Evolutionary conservation across 2,113 vertebrate species (phyloP), one percentile per base, ranked within the genome.

Genomic region (Dicentrarchus labrax): DNA sequence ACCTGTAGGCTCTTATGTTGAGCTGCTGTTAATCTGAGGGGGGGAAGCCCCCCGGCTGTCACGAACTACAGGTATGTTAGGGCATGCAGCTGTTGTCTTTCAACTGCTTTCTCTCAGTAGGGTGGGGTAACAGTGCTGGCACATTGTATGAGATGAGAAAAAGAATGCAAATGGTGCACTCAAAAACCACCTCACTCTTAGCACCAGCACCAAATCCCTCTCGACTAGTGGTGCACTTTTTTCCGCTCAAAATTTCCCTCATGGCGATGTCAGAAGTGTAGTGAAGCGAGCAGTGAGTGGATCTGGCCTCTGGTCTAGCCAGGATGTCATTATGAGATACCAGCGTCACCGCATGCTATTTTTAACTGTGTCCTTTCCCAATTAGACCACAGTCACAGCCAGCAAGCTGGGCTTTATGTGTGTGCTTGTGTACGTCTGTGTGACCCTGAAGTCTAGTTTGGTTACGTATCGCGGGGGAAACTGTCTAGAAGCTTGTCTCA

Each of bases 321-420:
- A 81, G 85, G 86, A 93, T 91, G 82, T 90, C 92, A 93, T 92
- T 93, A 91, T 77, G 79, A 87, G 87, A 93, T 90, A 92, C 83
- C 89, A 90, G 59, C 66, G 65, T 81, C 87, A 84, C 93, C 81
- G 6, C 84, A 76, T 54, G 74, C 86, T 95, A 94, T 92, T 94
- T 95, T 91, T 91, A 94, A 89, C 79, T 65, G 30, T 80, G 84
- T 84, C 80, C 76, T 88, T 85, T 83, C 78, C 79, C 67, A 62
- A 69, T 76, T 74, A 54, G 80, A 85, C 84, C 87, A 57, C 78
- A 85, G 81, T 71, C 82, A 80, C 76, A 83, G 78, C 77, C 81
- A 73, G 57, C 24, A 16, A 57, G 50, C 61, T 61, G 10, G 77
- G 39, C 15, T 76, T 30, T n/a, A 15, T 77, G 70, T 57, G 73